Evolutionary conservation across 2,888 invertebrate species (phyloP), one percentile per base, ranked within the genome.

Genomic region (Drosophila rellima): DNA sequence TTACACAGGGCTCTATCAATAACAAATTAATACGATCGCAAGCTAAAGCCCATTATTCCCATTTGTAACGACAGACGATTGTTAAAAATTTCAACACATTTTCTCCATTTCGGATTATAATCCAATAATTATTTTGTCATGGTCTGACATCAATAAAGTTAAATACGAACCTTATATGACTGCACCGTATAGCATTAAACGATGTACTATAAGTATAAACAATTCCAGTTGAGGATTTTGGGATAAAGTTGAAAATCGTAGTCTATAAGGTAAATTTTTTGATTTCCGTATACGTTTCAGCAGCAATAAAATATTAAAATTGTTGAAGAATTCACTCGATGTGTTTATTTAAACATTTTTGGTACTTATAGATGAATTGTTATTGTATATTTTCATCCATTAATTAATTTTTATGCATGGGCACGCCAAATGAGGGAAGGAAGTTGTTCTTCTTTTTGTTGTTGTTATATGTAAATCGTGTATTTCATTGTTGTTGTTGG

Each of bases 341-440:
- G 55, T 62, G 55, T 62, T 78, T 78, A 82, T 51, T 81, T 68
- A 87, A 82, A 87, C 84, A 86, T 77, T 74, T 74, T 50, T 37
- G 48, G 59, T 70, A 57, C 56, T 52, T 65, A 56, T 47, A 29
- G 71, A 61, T 61, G 76, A 74, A 78, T 74, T 63, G 37, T 77
- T 52, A 64, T 66, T 68, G 59, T 63, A 45, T 66, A 52, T 72
- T 63, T 64, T 39, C 56, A 50, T 59, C 31, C 60, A 68, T 56
- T 79, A 82, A 87, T 88, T 84, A 88, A 88, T 88, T 82, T 57
- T 56, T 88, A 88, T 82, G 80, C 80, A 70, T 65, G 68, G 64
- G 48, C 82, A 76, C 59, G 62, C 18, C 18, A 37, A 20, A 37
- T 50, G n/a, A 17, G 15, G 44, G 48, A 48, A 48, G 68, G 33